Evolutionary conservation across 2,888 invertebrate species (phyloP).

Genomic region (Strigamia crassipes): DNA sequence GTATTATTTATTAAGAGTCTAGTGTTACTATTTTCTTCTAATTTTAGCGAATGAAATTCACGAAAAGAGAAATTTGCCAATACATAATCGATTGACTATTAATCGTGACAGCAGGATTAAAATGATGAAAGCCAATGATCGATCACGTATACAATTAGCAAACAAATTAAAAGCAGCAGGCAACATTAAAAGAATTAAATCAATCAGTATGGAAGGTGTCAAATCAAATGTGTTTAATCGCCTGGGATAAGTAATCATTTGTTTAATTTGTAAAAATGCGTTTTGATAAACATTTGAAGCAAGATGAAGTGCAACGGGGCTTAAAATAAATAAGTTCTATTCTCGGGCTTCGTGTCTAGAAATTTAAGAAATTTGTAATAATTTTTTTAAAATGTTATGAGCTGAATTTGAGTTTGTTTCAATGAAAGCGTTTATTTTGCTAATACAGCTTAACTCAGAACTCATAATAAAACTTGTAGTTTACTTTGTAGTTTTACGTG

Average conservation of each 20-base stretch:
- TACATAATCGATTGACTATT: neutral
- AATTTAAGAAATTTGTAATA: no score
- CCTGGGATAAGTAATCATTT: neutral
- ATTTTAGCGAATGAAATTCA: neutral
- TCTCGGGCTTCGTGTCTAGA: no score
- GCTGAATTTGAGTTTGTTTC: no score
- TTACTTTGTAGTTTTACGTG: no score
- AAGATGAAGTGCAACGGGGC: no score
- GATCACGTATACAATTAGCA: neutral
- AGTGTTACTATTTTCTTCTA: neutral
- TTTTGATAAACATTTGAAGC: neutral
- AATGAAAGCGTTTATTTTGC: no score
- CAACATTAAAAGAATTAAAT: neutral
- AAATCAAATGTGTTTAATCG: conserved; percentile 1
- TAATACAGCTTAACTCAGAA: no score
- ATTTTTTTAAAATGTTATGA: no score
- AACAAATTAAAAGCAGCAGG: neutral
- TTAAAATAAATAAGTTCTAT: no score
- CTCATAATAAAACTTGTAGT: no score
- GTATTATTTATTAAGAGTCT: neutral
- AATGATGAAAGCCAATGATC: neutral
- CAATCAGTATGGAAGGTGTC: neutral
- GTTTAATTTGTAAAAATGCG: neutral
- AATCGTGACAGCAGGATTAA: neutral
- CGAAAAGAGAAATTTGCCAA: neutral